Conservation (phyloP, 1,140 invertebrate genomes). For the Temnothorax curvispinosus region DNA sequence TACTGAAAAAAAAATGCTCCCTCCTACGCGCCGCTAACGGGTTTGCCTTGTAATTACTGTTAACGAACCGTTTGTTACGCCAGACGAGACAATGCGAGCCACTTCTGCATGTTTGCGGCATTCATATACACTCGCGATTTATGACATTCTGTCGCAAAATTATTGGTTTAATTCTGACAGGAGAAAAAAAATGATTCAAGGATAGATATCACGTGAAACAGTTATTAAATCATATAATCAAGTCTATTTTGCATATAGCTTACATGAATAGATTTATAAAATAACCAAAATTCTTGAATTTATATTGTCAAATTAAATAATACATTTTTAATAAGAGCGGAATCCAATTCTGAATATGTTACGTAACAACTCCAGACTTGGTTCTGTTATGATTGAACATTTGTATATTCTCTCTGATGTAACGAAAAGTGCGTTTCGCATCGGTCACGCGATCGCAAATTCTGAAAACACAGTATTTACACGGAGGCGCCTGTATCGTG, state of each 20-base stretch:
- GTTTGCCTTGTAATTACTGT: slow-evolving; percentile 69
- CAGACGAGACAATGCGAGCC: slow-evolving; percentile 62
- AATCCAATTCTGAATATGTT: neutral
- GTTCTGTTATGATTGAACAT: neutral
- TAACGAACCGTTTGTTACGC: slow-evolving; percentile 76
- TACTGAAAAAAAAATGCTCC: slow-evolving; percentile 26
- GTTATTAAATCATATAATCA: neutral
- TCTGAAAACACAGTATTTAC: slow-evolving; percentile 21
- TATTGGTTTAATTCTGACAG: slow-evolving; percentile 4
- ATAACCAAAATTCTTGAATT: neutral
- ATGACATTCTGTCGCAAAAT: neutral
- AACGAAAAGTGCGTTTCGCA: neutral
- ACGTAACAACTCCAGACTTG: neutral
- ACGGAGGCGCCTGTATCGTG: neutral
- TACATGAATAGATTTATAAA: neutral
- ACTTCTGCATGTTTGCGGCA: slow-evolving; percentile 33
- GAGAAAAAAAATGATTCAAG: neutral
- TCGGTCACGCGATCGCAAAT: slow-evolving; percentile 5
- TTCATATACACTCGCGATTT: neutral
- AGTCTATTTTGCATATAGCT: neutral
- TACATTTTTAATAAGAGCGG: neutral
- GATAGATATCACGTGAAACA: neutral
- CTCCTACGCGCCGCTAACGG: slow-evolving; percentile 68
- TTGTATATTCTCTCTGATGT: neutral
- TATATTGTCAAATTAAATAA: neutral